Evolutionary conservation across 2,113 vertebrate genomes (phyloP), one percentile per base, ranked within the genome.

Genomic region (Sitta europaea): DNA sequence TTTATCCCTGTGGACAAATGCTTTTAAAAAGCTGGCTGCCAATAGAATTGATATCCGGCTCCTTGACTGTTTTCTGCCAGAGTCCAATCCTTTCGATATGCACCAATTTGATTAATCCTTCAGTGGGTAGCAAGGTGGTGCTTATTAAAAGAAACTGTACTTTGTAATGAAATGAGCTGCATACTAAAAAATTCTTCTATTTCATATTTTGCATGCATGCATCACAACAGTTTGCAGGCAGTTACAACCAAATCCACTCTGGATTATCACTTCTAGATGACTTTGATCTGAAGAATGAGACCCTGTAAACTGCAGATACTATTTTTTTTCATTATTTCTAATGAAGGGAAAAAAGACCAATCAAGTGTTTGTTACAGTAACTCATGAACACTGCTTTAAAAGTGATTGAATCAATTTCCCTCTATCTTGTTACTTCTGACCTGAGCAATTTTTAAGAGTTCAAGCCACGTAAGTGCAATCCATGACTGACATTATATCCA

Each of bases 391-490:
- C 19, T 38, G 61, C 40, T 94, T 94, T 92, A 89, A 96, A 97
- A 81, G 7, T 5, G 54, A 94, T 74, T 81, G 29, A 92, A 90
- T 96, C 72, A 61, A 82, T 95, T 95, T 91, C 75, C 23, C 20
- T 90, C 94, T 94, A 73, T 82, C 83, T 97, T 94, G 40, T 90
- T 93, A 91, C 88, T 53, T 97, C 93, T 22, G 24, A 93, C 35
- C 28, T 24, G 57, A 91, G 71, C 55, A 94, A 75, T 92, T 97
- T 80, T 55, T 71, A 96, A 88, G 73, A 92, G 45, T 59, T 54
- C 47, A 91, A 87, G 35, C 29, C 72, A 86, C 80, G 79, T 45
- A 86, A 85, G 43, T 88, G 36, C 61, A 93, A 51, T 65, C 38
- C 35, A 55, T 24, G 58, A 59, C 55, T 42, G 83, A 90, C n/a